Evolutionary conservation across 2,113 vertebrate species (phyloP).

Genomic region (Nothobranchius furzeri): DNA sequence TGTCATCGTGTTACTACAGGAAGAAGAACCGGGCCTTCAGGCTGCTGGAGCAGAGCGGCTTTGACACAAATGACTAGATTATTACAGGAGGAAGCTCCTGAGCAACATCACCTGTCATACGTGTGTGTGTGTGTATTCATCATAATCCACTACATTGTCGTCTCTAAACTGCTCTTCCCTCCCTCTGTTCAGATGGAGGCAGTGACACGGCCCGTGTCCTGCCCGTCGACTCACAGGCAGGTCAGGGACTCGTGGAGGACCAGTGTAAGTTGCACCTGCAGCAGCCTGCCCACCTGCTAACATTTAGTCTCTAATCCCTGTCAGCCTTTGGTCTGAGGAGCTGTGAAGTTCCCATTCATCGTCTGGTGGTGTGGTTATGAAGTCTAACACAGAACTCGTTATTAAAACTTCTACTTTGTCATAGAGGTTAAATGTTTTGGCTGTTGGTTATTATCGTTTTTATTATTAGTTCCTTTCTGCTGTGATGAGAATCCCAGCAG

Average conservation of each 20-base stretch:
- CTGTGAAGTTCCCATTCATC: too few relatives aligned
- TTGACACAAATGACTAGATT: slow-evolving; percentile 14
- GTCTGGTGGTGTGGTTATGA: too few relatives aligned
- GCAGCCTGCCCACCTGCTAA: slow-evolving; percentile 39
- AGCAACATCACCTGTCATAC: background rate
- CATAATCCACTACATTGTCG: slow-evolving; percentile 59
- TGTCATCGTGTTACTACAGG: slow-evolving; percentile 23
- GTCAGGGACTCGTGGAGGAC: slow-evolving; percentile 75
- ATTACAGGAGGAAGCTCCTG: background rate
- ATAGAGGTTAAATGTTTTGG: too few relatives aligned
- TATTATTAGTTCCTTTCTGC: too few relatives aligned
- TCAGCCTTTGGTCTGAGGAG: too few relatives aligned
- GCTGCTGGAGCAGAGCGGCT: slow-evolving; percentile 8
- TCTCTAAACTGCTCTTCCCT: slow-evolving; percentile 75
- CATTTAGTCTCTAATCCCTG: slow-evolving; percentile 1
- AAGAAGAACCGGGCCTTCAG: background rate
- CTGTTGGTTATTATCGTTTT: too few relatives aligned
- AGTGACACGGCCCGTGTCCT: slow-evolving; percentile 74
- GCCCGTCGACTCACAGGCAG: slow-evolving; percentile 72
- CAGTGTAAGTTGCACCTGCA: slow-evolving; percentile 72
- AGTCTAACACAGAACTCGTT: too few relatives aligned
- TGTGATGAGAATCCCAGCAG: too few relatives aligned
- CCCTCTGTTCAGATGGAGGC: slow-evolving; percentile 77
- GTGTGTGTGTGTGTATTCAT: slow-evolving; percentile 20
- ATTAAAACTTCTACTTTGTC: too few relatives aligned